A percentile compares a stretch with the other conserved stretches of the same genome.
phyloP scores from a whole-genome alignment of 2,888 invertebrate species.

The Melolontha melolontha region DNA sequence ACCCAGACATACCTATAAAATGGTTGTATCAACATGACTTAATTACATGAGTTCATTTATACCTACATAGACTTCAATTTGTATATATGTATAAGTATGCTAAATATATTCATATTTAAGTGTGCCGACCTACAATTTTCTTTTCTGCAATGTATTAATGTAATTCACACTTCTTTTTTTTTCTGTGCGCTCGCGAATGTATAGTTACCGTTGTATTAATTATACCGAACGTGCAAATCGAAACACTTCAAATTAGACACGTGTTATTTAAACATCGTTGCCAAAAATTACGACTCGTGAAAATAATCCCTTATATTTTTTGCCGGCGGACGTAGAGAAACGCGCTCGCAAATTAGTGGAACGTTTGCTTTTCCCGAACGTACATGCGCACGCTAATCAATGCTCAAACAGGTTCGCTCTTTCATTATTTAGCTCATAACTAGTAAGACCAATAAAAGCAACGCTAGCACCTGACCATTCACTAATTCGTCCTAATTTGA shows the following conservation, averaged over 20 bases:
- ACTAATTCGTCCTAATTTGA: slow-evolving; percentile 42
- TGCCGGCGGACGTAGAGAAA: slow-evolving; percentile 11
- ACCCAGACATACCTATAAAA: no score
- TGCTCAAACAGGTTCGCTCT: slow-evolving; percentile 36
- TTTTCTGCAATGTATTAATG: slow-evolving; percentile 9
- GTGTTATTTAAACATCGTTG: slow-evolving; percentile 33
- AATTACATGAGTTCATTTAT: no score
- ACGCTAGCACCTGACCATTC: slow-evolving; percentile 40
- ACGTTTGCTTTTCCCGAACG: slow-evolving; percentile 29
- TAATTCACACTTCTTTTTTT: slow-evolving; percentile 13
- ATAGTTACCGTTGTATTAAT: slow-evolving; percentile 24
- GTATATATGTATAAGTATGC: neutral
- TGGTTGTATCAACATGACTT: no score
- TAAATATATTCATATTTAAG: slow-evolving; percentile 16
- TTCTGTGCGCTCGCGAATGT: neutral
- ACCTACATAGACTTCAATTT: no score
- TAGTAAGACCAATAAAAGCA: slow-evolving; percentile 32
- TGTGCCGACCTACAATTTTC: slow-evolving; percentile 23
- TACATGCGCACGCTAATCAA: slow-evolving; percentile 30
- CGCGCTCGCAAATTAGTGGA: slow-evolving; percentile 27
- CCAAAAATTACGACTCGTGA: slow-evolving; percentile 20
- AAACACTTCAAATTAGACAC: slow-evolving; percentile 30
- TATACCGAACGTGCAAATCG: slow-evolving; percentile 22
- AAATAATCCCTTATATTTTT: neutral
- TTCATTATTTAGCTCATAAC: slow-evolving; percentile 37